Evolutionary conservation across 1,140 invertebrate genomes (phyloP).

Genomic region (Patella vulgata): DNA sequence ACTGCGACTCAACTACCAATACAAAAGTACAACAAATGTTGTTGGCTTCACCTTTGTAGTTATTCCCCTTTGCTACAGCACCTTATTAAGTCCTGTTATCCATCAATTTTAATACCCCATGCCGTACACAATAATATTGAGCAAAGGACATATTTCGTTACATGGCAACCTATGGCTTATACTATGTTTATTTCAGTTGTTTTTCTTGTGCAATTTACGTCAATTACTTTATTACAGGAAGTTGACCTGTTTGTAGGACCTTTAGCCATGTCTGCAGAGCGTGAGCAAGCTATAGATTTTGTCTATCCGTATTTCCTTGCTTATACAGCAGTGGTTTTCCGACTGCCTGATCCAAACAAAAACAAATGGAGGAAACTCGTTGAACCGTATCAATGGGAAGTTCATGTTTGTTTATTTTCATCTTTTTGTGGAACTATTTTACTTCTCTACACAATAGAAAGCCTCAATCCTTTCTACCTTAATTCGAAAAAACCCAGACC

Average conservation of each 20-base stretch:
- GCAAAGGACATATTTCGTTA: too few relatives aligned
- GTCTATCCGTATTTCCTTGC: constrained; percentile 86
- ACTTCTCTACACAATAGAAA: constrained; percentile 29
- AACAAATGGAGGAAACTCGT: constrained; percentile 42
- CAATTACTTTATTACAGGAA: constrained; percentile 34
- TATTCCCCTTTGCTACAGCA: too few relatives aligned
- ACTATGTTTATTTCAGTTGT: too few relatives aligned
- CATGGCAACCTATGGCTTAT: too few relatives aligned
- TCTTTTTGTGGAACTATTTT: constrained; percentile 19
- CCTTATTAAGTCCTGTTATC: too few relatives aligned
- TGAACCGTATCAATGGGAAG: constrained; percentile 41
- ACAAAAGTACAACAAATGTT: too few relatives aligned
- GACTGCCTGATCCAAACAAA: constrained; percentile 33
- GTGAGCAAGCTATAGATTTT: constrained; percentile 46
- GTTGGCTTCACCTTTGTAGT: too few relatives aligned
- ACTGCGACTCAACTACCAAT: too few relatives aligned
- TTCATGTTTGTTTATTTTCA: constrained; percentile 1
- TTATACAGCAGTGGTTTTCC: constrained; percentile 75
- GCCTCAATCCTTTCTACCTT: constrained; percentile 34
- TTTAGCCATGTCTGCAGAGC: constrained; percentile 23
- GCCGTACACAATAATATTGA: too few relatives aligned
- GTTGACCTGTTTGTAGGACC: constrained; percentile 43
- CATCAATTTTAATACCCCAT: too few relatives aligned
- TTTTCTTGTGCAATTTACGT: too few relatives aligned
- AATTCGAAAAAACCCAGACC: too few relatives aligned